Percentiles rank a stretch among this genome's conserved stretches.
Conservation (phyloP, 2,797 vertebrate genomes). For the Artibeus jamaicensis region DNA sequence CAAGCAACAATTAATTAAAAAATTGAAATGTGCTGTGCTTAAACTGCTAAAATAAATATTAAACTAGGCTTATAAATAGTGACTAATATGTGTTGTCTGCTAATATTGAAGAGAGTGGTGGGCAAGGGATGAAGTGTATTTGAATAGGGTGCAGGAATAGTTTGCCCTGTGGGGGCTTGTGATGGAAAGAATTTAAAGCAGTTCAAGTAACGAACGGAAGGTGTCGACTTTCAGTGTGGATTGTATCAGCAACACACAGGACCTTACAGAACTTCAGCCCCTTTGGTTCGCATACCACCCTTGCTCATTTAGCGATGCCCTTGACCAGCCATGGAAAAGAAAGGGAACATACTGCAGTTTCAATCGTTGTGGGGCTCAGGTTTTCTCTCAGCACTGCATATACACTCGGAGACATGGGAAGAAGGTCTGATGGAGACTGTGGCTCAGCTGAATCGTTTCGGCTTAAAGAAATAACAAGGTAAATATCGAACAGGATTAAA, state of each 20-base stretch:
- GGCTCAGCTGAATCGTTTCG: slow-evolving; percentile 84
- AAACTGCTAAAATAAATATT: not conserved
- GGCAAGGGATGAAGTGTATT: not conserved
- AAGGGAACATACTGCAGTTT: slow-evolving; percentile 87
- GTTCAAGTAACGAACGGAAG: not conserved
- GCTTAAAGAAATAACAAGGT: slow-evolving; percentile 74
- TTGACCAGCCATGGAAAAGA: slow-evolving; percentile 59
- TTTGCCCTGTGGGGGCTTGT: not conserved
- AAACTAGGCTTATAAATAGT: not conserved
- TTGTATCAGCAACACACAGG: not conserved
- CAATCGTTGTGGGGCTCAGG: slow-evolving; percentile 91
- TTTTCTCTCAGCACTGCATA: slow-evolving; percentile 93
- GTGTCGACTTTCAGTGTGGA: not conserved
- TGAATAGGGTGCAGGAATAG: not conserved
- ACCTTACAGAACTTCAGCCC: not conserved
- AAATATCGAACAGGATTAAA: not conserved
- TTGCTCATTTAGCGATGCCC: not conserved
- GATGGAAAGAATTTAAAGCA: not conserved
- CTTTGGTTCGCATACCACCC: not conserved
- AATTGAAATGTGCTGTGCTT: not conserved
- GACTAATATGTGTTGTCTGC: not conserved
- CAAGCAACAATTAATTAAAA: not conserved
- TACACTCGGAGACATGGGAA: slow-evolving; percentile 95
- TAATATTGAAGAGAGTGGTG: not conserved
- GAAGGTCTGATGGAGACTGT: slow-evolving; percentile 91